Evolutionary conservation across 1,140 invertebrate species (phyloP), one percentile per base, ranked within the genome.

Genomic region (Ceratina australensis): DNA sequence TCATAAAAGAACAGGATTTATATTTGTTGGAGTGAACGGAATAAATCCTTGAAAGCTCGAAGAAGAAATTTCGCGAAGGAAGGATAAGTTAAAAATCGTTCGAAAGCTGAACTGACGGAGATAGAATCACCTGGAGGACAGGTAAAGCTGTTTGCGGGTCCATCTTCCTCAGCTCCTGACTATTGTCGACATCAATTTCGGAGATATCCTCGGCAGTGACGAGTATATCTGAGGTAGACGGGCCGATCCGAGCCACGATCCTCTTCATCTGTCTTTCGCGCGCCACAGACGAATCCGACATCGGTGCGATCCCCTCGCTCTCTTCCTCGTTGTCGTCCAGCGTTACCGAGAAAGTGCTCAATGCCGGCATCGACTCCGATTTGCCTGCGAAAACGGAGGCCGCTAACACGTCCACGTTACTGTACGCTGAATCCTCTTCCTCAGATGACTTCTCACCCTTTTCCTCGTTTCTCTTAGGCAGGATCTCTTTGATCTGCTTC

Each of bases 211-310:
- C 18, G 0, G 68, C 47, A 0, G 63, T 28, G 1, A 50, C 42
- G 8, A 5, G 8, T 3, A 28, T 0, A 3, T 59, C 56, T 0
- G 78, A 83, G 13, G 18, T 5, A 7, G 63, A 28, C 1, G 79
- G 20, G 0, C 12, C 74, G 66, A 84, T 84, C 28, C 28, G 49
- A 20, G 75, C 54, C 5, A 84, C 49, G 15, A 85, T 85, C 74
- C 72, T 78, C 15, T 72, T 71, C 66, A 84, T 74, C 26, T 84
- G 84, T 56, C 42, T 78, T 7, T 68, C 20, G 1, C 82, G 57
- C 2, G 82, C 69, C 3, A 78, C 54, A 16, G 82, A 81, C 2
- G 83, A 81, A 0, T 80, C 78, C 1, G 82, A 83, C 12, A 22
- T 72, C 20, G 66, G 13, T 1, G 50, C n/a, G 4, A 57, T 42